Evolutionary conservation across 2,888 invertebrate species (phyloP).

Genomic region (Caenorhabditis zanzibari): DNA sequence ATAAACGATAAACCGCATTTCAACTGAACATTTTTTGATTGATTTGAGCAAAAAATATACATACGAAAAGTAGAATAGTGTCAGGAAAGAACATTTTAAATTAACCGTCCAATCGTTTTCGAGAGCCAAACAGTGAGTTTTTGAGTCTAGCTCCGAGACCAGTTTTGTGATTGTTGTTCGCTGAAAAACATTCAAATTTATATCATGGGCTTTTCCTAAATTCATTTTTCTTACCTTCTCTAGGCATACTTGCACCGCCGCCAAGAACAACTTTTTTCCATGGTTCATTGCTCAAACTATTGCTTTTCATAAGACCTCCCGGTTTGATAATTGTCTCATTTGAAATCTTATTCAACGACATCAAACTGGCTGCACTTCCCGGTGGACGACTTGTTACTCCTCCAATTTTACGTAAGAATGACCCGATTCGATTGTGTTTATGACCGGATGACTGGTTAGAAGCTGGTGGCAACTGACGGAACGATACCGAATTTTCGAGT

Average conservation of each 20-base stretch:
- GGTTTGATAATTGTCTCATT: slow-evolving; percentile 72
- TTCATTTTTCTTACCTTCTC: slow-evolving; percentile 52
- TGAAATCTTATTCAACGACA: slow-evolving; percentile 80
- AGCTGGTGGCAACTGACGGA: slow-evolving; percentile 75
- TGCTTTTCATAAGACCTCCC: slow-evolving; percentile 79
- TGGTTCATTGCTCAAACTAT: slow-evolving; percentile 81
- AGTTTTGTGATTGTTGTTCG: slow-evolving; percentile 67
- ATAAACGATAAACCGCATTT: slow-evolving; percentile 45
- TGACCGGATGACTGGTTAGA: slow-evolving; percentile 55
- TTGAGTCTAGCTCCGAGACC: slow-evolving; percentile 82
- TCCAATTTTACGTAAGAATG: slow-evolving; percentile 80
- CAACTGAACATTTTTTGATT: slow-evolving; percentile 36
- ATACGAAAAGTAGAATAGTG: background rate
- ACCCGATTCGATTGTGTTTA: slow-evolving; percentile 78
- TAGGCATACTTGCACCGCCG: slow-evolving; percentile 57
- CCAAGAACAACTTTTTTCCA: slow-evolving; percentile 78
- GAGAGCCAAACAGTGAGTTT: slow-evolving; percentile 82
- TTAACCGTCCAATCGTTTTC: slow-evolving; percentile 75
- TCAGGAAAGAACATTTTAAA: background rate
- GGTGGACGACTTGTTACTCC: slow-evolving; percentile 73
- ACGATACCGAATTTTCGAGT: slow-evolving; percentile 76
- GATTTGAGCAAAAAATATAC: slow-evolving; percentile 42
- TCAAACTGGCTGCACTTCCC: slow-evolving; percentile 77
- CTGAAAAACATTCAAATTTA: too few species aligned
- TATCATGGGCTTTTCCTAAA: too few species aligned